Evolutionary conservation across 1,140 invertebrate genomes (phyloP).

Genomic region (Xylocopa sonorina): DNA sequence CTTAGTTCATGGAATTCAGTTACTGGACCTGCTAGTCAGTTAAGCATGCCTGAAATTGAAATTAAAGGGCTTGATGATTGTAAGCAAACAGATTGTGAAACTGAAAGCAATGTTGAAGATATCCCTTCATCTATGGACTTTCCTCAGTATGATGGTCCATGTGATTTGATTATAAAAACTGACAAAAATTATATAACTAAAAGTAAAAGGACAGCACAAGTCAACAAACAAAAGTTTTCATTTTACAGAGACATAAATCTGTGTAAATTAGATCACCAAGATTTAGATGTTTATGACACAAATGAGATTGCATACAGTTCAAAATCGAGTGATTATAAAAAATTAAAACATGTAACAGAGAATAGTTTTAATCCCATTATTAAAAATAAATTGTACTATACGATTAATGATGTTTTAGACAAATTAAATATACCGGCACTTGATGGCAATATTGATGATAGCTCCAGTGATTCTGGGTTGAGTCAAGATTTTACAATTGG

Average conservation of each 20-base stretch:
- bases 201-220: slow-evolving; percentile 68
- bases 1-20: slow-evolving; percentile 69
- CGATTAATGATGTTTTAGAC: not conserved
- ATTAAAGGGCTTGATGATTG: not conserved
- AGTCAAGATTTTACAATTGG: slow-evolving; percentile 68
- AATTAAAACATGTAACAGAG: not conserved
- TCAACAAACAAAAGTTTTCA: not conserved
- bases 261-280: slow-evolving; percentile 38
- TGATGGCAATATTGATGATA: slow-evolving; percentile 46
- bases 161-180: slow-evolving; percentile 45
- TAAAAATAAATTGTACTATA: not conserved
- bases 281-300: slow-evolving; percentile 54
- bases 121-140: slow-evolving; percentile 52
- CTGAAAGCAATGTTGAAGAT: slow-evolving; percentile 27
- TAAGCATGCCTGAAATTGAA: not conserved
- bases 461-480: slow-evolving; percentile 62
- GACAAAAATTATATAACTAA: not conserved
- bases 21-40: slow-evolving; percentile 11
- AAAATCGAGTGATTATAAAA: slow-evolving; percentile 3
- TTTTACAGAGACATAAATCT: not conserved
- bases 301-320: slow-evolving; percentile 24
- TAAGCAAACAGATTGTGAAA: slow-evolving; percentile 8
- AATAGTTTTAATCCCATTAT: slow-evolving; percentile 3
- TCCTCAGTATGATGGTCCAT: slow-evolving; percentile 72
- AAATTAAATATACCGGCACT: slow-evolving; percentile 35